These are phyloP conservation scores for Cavia porcellus DNA, from an alignment of 2,113 vertebrate genomes.

Conservation along the genomic window DNA sequence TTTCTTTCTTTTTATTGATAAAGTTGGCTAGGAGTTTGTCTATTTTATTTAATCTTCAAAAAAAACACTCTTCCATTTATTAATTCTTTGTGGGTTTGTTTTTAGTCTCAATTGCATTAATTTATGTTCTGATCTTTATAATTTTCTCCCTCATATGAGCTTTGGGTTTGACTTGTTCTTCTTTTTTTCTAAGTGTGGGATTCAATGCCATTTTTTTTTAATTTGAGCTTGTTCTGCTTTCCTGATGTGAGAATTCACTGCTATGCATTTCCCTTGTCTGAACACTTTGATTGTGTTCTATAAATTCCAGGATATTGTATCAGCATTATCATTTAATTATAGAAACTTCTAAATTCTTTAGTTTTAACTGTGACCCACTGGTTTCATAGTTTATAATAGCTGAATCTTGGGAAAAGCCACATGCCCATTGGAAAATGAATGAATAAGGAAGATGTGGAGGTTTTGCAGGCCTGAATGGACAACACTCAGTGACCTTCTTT, in stretches of 20 bases:
- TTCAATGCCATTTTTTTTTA: background rate
- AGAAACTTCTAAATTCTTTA: background rate
- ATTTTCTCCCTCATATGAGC: background rate
- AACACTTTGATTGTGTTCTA: too few species aligned
- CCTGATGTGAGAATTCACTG: background rate
- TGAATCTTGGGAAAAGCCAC: background rate
- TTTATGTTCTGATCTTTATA: background rate
- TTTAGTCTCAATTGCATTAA: background rate
- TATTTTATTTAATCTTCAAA: background rate
- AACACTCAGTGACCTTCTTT: too few species aligned
- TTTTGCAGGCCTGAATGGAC: background rate
- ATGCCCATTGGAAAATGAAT: background rate
- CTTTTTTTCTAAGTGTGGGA: background rate
- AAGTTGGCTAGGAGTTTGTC: background rate
- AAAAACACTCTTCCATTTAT: background rate
- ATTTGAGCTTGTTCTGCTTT: background rate
- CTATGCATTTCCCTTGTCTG: background rate
- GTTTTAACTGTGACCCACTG: background rate
- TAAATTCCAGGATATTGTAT: background rate
- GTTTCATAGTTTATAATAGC: background rate
- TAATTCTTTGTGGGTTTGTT: background rate
- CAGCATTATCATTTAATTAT: background rate
- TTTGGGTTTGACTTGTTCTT: background rate
- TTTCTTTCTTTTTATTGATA: background rate
- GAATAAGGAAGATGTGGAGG: background rate